Evolutionary conservation across 2,888 invertebrate species (phyloP), one percentile per base, ranked within the genome.

Genomic region (Lissonota sp.): DNA sequence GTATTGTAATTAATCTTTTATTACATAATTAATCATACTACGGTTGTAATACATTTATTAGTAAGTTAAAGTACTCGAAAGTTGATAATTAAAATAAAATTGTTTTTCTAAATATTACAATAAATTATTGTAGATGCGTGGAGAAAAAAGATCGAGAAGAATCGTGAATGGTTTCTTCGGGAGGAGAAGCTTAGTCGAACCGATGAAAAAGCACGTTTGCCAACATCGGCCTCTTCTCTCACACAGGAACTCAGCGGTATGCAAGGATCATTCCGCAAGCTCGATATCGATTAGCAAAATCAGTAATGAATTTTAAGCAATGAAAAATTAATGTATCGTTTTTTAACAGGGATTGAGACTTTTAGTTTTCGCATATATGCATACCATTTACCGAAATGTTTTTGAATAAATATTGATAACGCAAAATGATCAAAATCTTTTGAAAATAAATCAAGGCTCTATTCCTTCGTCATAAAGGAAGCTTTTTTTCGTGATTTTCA

Each of bases 181-280:
- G 92, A 92, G 57, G 92, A 92, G 76, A 92, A 91, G 77, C 74
- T 92, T 2, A 90, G 91, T 57, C 86, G 87, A 46, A 89, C 90
- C 0, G 85, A 92, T 73, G 92, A 92, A 77, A 91, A 72, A 5
- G 84, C 85, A 3, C 87, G 92, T 73, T 67, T 90, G 42, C 87
- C 90, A 5, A 85, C 79, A 12, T 86, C 85, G 6, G 90, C 89
- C 71, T 86, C 88, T 4, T 83, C 84, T 7, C 71, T 90, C 2
- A 49, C 86, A 14, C 80, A 82, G 7, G 91, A 92, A 64, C 73
- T 92, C 6, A 89, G 89, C 5, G 91, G 90, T 0, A 60, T 90
- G 40, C 92, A 91, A 51, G 92, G 92, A 53, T 88, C 91, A 0
- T 92, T 92, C 72, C 85, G 92, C 46, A 89, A 91, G 75, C 83